Evolutionary conservation across 2,888 invertebrate species (phyloP).

Genomic region (Iselma pallidipennis): DNA sequence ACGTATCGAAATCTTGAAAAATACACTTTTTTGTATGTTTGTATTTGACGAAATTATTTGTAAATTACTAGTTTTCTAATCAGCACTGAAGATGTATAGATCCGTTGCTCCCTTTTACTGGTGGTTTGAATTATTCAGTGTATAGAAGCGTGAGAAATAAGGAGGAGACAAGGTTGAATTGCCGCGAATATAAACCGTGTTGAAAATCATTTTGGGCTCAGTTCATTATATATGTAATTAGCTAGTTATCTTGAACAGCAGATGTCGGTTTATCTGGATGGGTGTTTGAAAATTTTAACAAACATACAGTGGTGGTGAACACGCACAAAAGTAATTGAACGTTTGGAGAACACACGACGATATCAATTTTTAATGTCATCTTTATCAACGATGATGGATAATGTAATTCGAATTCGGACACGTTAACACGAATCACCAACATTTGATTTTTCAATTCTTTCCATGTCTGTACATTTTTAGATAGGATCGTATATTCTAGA

Average conservation of each 20-base stretch:
- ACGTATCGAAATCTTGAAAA: too few species aligned
- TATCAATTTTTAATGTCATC: not conserved
- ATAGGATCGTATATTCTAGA: too few species aligned
- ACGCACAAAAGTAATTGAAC: constrained; percentile 7
- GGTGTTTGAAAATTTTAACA: constrained; percentile 3
- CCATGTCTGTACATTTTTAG: too few species aligned
- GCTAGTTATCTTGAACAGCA: constrained; percentile 3
- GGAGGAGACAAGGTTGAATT: not conserved
- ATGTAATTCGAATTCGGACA: too few species aligned
- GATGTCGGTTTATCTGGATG: constrained; percentile 5
- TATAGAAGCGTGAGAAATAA: not conserved
- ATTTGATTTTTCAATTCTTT: too few species aligned
- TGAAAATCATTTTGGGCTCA: not conserved
- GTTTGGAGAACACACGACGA: not conserved
- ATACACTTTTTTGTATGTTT: too few species aligned
- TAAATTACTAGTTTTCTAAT: not conserved
- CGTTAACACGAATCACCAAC: too few species aligned
- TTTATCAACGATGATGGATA: too few species aligned
- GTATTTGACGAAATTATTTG: not conserved
- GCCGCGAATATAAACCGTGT: not conserved
- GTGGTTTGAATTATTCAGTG: constrained; percentile 1
- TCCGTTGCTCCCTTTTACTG: not conserved
- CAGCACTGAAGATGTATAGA: not conserved
- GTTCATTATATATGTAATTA: constrained; percentile 4
- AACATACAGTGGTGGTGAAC: not conserved